Evolutionary conservation across 2,113 vertebrate species (phyloP).

Genomic region (Perognathus longimembris): DNA sequence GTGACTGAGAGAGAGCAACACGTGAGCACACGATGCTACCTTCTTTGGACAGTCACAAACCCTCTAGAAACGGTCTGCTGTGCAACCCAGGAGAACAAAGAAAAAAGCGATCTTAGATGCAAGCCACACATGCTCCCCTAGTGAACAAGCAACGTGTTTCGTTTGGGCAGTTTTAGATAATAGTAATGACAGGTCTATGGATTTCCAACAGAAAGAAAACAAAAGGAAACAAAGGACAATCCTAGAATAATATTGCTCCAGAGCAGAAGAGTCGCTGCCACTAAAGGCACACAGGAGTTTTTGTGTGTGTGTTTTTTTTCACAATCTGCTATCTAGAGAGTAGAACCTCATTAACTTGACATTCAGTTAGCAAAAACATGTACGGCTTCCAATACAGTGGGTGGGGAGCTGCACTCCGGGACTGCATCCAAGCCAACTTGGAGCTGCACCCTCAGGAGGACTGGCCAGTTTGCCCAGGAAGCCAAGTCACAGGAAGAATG

Average conservation of each 20-base stretch:
- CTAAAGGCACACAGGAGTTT: background rate
- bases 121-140: background rate
- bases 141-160: background rate
- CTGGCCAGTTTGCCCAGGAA: background rate
- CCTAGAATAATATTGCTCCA: background rate
- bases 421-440: background rate
- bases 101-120: background rate
- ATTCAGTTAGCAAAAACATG: constrained; percentile 61
- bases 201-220: constrained; percentile 30
- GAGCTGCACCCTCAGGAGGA: background rate
- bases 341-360: constrained; percentile 47
- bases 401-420: background rate
- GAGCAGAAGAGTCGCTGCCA: background rate
- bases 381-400: background rate
- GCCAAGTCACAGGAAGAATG: background rate
- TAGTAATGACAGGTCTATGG: background rate
- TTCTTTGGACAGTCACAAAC: background rate
- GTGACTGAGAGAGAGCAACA: background rate
- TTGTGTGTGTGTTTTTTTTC: no score
- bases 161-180: constrained; percentile 26
- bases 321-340: constrained; percentile 38
- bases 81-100: background rate
- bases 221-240: background rate
- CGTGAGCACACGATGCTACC: background rate
- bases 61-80: background rate